Percentiles rank a stretch among this genome's conserved stretches.
These are phyloP conservation scores for Haplotaxodon microlepis DNA, from an alignment of 2,113 vertebrate genomes.

Conservation along the genomic window DNA sequence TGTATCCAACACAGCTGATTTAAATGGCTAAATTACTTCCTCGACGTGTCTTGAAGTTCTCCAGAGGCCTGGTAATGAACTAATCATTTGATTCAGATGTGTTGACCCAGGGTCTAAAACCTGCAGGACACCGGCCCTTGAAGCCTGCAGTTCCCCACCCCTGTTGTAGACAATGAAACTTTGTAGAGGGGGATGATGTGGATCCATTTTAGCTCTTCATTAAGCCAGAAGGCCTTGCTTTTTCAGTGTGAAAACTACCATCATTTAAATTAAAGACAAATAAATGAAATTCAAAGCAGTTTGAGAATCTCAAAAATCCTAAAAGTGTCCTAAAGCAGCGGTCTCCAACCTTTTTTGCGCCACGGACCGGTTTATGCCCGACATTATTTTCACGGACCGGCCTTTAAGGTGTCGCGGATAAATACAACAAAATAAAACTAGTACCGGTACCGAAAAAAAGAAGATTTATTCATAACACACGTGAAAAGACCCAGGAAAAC, in stretches of 20 bases:
- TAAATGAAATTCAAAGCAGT: fast-evolving
- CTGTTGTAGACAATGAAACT: not conserved
- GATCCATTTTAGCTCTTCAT: not conserved
- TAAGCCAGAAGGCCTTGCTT: not conserved
- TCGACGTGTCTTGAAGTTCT: fast-evolving
- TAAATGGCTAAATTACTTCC: not conserved
- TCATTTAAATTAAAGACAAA: not conserved
- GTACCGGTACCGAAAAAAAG: too few species aligned
- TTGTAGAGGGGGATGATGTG: not conserved
- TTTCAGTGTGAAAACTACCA: not conserved
- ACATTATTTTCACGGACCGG: too few species aligned
- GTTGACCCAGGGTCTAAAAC: not conserved
- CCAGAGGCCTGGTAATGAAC: not conserved
- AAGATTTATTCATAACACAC: too few species aligned
- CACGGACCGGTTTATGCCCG: too few species aligned
- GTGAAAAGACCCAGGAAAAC: too few species aligned
- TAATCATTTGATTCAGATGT: not conserved
- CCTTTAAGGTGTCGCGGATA: too few species aligned
- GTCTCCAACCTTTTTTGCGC: too few species aligned
- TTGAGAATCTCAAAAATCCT: not conserved
- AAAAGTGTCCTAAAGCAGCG: not conserved
- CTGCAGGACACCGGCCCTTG: not conserved
- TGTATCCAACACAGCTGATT: fast-evolving
- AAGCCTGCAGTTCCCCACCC: not conserved
- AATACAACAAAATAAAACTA: too few species aligned